Evolutionary conservation across 2,113 vertebrate species (phyloP), one percentile per base, ranked within the genome.

Genomic region (Stomatorhinus ivindoensis): DNA sequence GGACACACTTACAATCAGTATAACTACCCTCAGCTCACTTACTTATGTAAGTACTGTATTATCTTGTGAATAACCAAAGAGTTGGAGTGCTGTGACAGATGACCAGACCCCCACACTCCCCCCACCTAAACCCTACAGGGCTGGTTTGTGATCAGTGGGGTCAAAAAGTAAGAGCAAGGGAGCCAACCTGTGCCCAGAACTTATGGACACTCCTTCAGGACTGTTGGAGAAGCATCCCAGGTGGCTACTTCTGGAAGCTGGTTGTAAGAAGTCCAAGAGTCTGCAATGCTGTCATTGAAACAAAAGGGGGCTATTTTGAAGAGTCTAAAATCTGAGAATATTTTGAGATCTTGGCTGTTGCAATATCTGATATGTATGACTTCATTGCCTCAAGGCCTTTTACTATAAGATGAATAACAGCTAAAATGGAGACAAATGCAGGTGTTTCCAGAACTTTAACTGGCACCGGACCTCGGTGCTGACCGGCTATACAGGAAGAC

Each of bases 401-500:
- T 69, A 31, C 61, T 65, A 65, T 65, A 13, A 65, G 58, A 65
- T 27, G n/a, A 65, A 11, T 65, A 65, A 65, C 61, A 65, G 61
- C 61, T 65, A 65, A 65, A 21, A 65, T 3, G 4, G 61, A 65
- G 24, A 27, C n/a, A 11, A 65, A 65, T 11, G 61, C n/a, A 65
- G 24, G n/a, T 65, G 61, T 65, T n/a, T 27, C n/a, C 61, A 65
- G n/a, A 11, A 10, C 61, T 27, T 65, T 27, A 27, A 65, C n/a
- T 65, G n/a, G 9, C n/a, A 27, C 61, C 1, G 17, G 98, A 98
- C 93, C 93, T 98, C 93, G 90, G 95, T 86, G 93, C 96, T 73
- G 95, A 96, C 88, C 97, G 98, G 42, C 88, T 98, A 1, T 90
- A 95, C 0, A 94, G 94, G 69, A 91, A 93, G 88, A 95, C 95